Evolutionary conservation across 2,888 invertebrate species (phyloP), one percentile per base, ranked within the genome.

Genomic region (Apantesis nais): DNA sequence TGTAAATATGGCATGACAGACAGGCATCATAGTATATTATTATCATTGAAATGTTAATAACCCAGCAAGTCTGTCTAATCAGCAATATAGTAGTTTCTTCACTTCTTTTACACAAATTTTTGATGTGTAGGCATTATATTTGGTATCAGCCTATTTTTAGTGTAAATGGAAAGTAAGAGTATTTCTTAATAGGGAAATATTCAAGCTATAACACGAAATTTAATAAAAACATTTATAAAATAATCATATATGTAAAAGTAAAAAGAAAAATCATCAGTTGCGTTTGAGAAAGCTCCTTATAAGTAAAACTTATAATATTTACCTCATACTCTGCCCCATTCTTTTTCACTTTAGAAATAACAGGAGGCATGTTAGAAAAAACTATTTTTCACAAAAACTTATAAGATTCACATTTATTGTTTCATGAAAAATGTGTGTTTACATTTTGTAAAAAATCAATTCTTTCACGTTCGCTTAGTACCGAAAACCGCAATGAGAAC

Each of bases 311-410:
- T 73, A 72, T 77, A 83, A 83, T 86, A 85, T 86, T 91, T 92
- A 95, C 95, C 94, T 94, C 94, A 79, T 94, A 95, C 83, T 95
- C 94, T 84, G 92, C 90, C 83, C 93, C 92, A 88, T 89, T 88
- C 89, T 94, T 94, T 86, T 93, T 94, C 75, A 88, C 84, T 84
- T 94, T 94, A 71, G 94, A 93, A 87, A 94, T 94, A 69, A 95
- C 89, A 78, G 95, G 95, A 81, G 94, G 95, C 95, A 95, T 95
- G 71, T 80, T 89, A 77, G 62, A 70, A 58, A 73, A 62, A 74
- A 61, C 62, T 69, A 72, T 60, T 48, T 37, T 58, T 73, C 67
- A 75, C 70, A 69, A 71, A 71, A 64, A 62, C 58, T 68, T 63
- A 60, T 29, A 68, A n/a, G 29, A 76, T 71, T 80, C 68, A 79